These are phyloP conservation scores for Zoanthus sociatus DNA, from an alignment of 92 coral and sea anemone species.

Conservation along the genomic window DNA sequence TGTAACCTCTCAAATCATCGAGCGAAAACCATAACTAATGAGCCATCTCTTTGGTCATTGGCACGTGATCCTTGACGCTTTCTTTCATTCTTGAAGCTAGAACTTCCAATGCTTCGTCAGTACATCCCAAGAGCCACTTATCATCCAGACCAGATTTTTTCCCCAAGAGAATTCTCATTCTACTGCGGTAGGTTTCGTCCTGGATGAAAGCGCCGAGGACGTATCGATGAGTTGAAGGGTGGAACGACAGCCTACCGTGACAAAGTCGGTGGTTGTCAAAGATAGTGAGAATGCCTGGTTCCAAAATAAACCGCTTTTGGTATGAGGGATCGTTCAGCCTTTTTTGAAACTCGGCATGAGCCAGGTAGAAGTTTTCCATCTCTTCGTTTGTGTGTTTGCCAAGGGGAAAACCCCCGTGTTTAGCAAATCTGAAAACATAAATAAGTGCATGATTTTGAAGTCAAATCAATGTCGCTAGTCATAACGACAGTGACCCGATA, in stretches of 20 bases:
- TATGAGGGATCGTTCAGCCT: conserved; percentile 52
- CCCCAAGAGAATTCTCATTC: conserved; percentile 61
- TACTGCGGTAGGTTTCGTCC: conserved; percentile 40
- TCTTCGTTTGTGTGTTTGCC: conserved; percentile 37
- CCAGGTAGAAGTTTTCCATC: conserved; percentile 58
- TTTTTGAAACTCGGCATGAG: conserved; percentile 33
- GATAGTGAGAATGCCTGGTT: conserved; percentile 33
- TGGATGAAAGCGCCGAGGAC: conserved; percentile 39
- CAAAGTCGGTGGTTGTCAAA: conserved; percentile 41
- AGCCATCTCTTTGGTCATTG: neutral
- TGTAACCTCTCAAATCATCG: too few species aligned
- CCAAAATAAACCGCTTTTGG: conserved; percentile 21
- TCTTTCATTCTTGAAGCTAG: conserved; percentile 41
- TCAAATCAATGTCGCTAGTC: too few species aligned
- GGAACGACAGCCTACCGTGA: conserved; percentile 34
- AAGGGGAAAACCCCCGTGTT: conserved; percentile 41
- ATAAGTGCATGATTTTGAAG: too few species aligned
- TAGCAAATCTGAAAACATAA: conserved; percentile 24
- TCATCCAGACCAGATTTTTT: conserved; percentile 57
- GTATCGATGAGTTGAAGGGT: conserved; percentile 38
- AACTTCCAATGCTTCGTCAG: conserved; percentile 58
- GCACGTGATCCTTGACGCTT: neutral
- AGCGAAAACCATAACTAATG: neutral
- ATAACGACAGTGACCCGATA: too few species aligned
- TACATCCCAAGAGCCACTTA: conserved; percentile 68